These are phyloP conservation scores for Chironomus tentans DNA, from an alignment of 2,888 invertebrate genomes.

Conservation along the genomic window DNA sequence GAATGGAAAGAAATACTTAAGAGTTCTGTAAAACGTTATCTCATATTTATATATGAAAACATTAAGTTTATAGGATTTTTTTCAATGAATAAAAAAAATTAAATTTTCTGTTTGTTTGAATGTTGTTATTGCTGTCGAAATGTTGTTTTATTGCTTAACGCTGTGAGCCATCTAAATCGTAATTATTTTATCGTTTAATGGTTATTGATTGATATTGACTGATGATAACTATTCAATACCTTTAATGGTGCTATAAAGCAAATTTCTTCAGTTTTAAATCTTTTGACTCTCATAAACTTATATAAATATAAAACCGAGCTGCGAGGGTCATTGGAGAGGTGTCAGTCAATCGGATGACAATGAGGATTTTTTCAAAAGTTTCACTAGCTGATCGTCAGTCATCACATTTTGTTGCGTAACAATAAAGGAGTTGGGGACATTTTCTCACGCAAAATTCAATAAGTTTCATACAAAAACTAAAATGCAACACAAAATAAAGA, in stretches of 20 bases:
- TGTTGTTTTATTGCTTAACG: constrained; percentile 12
- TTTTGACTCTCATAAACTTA: background rate
- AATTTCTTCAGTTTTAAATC: background rate
- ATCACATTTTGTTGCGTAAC: no score
- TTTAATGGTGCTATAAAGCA: constrained; percentile 26
- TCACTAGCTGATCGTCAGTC: no score
- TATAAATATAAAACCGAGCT: background rate
- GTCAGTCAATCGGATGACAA: background rate
- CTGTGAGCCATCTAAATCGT: constrained; percentile 17
- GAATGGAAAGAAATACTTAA: no score
- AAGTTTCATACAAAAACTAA: no score
- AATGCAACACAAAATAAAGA: no score
- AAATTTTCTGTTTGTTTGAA: background rate
- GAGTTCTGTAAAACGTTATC: constrained; percentile 5
- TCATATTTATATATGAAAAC: background rate
- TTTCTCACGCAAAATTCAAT: no score
- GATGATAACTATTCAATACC: constrained; percentile 26
- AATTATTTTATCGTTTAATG: constrained; percentile 24
- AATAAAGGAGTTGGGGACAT: no score
- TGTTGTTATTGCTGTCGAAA: constrained; percentile 3
- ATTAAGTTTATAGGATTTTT: background rate
- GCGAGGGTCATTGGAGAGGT: background rate
- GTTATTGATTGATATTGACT: constrained; percentile 27
- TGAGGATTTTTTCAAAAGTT: no score
- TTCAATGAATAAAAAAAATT: constrained; percentile 1